Evolutionary conservation across 2,888 invertebrate genomes (phyloP).

Genomic region (Pandemis corylana): DNA sequence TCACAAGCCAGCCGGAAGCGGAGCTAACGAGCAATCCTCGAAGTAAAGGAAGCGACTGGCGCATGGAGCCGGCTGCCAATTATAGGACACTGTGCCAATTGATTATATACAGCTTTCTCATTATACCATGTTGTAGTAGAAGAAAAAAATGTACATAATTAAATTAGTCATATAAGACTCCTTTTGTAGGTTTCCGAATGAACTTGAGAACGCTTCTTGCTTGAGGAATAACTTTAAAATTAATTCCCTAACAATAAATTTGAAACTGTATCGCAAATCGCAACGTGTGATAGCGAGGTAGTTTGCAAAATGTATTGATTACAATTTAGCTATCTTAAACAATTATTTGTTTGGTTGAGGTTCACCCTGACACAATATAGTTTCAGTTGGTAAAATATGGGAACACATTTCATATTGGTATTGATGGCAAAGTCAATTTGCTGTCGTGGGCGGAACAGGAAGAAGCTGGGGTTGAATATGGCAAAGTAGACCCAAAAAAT

Average conservation of each 20-base stretch:
- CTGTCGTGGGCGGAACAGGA: not conserved
- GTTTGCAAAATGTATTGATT: not conserved
- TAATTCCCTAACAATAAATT: too few relatives aligned
- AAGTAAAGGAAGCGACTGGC: slow-evolving; percentile 43
- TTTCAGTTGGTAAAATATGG: not conserved
- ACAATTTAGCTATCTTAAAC: not conserved
- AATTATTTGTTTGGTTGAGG: not conserved
- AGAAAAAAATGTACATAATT: not conserved
- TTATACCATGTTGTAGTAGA: not conserved
- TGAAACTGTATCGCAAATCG: too few relatives aligned
- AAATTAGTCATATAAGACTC: too few relatives aligned
- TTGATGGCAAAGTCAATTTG: slow-evolving; percentile 7
- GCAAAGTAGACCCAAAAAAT: slow-evolving; percentile 11
- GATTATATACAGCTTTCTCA: not conserved
- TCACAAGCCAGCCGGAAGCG: slow-evolving; percentile 57
- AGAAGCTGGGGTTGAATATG: not conserved
- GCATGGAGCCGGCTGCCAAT: slow-evolving; percentile 49
- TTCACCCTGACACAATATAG: not conserved
- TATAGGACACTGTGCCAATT: slow-evolving; percentile 28
- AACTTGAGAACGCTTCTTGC: too few relatives aligned
- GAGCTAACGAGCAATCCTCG: slow-evolving; percentile 66
- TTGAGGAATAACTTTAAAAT: too few relatives aligned
- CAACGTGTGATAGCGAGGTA: too few relatives aligned
- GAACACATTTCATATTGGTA: not conserved
- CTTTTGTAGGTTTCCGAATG: too few relatives aligned